phyloP scores from a whole-genome alignment of 2,888 invertebrate genomes.

The Xestia rhomboidea region DNA sequence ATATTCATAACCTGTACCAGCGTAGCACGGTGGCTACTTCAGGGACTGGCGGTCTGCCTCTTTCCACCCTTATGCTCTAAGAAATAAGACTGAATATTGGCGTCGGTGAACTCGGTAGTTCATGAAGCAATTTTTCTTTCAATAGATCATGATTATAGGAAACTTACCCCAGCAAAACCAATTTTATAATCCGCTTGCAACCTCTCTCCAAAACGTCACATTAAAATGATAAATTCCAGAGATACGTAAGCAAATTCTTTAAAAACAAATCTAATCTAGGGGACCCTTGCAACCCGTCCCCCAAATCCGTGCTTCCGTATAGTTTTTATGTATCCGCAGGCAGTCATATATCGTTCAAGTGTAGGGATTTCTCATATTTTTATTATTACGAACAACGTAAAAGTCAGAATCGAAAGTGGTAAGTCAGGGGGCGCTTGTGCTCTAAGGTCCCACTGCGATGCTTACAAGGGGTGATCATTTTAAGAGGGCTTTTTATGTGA shows the following conservation, averaged over 20 bases:
- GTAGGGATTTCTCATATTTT: conserved; percentile 85
- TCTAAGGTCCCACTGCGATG: conserved; percentile 74
- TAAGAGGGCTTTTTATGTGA: conserved; percentile 54
- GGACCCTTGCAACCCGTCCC: conserved; percentile 35
- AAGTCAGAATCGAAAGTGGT: conserved; percentile 81
- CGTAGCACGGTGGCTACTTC: neutral
- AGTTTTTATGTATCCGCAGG: conserved; percentile 84
- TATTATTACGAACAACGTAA: conserved; percentile 84
- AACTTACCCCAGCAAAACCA: neutral
- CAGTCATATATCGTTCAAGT: conserved; percentile 85
- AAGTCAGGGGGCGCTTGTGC: conserved; percentile 71
- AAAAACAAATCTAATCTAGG: conserved; percentile 59
- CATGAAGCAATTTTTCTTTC: neutral
- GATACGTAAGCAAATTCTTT: conserved; percentile 52
- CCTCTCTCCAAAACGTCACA: conserved; percentile 49
- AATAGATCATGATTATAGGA: conserved; percentile 30
- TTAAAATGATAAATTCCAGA: conserved; percentile 61
- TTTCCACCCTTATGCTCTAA: too few relatives aligned
- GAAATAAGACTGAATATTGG: too few relatives aligned
- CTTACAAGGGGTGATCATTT: conserved; percentile 70
- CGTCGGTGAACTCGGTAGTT: neutral
- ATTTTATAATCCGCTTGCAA: conserved; percentile 27
- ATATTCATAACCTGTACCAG: neutral
- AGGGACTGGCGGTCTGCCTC: too few relatives aligned
- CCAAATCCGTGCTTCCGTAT: conserved; percentile 56